Evolutionary conservation across 2,888 invertebrate species (phyloP).

Genomic region (Fragum whitleyi): DNA sequence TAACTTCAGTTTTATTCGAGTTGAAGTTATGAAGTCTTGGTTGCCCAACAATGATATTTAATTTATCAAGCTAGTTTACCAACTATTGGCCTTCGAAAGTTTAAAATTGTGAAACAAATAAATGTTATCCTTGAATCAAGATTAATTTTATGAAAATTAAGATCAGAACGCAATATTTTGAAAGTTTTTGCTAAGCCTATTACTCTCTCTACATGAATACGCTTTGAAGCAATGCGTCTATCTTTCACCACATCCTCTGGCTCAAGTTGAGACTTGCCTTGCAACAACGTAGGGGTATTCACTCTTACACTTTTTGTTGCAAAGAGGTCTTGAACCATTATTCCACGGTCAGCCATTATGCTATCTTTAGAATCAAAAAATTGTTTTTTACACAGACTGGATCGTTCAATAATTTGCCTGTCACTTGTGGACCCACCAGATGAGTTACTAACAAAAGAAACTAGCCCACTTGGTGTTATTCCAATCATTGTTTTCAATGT

Average conservation of each 20-base stretch:
- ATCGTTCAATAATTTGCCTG: neutral
- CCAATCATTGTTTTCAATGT: neutral
- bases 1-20: too few species aligned
- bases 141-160: neutral
- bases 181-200: conserved; percentile 1
- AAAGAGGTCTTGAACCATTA: neutral
- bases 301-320: neutral
- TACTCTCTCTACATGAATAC: neutral
- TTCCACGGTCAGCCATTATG: neutral
- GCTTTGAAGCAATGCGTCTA: neutral
- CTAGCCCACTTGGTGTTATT: neutral
- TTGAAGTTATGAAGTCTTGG: too few species aligned
- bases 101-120: neutral
- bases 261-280: neutral
- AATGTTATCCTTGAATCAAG: neutral
- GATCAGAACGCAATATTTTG: neutral
- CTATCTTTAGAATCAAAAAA: neutral
- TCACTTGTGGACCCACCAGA: neutral
- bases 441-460: neutral
- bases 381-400: neutral
- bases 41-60: too few species aligned
- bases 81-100: neutral
- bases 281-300: neutral
- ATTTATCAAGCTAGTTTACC: neutral
- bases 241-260: neutral